Percentiles rank a stretch among this genome's conserved stretches.
These are phyloP conservation scores for Hydrophis major DNA, from an alignment of 2,797 vertebrate genomes.

Conservation along the genomic window DNA sequence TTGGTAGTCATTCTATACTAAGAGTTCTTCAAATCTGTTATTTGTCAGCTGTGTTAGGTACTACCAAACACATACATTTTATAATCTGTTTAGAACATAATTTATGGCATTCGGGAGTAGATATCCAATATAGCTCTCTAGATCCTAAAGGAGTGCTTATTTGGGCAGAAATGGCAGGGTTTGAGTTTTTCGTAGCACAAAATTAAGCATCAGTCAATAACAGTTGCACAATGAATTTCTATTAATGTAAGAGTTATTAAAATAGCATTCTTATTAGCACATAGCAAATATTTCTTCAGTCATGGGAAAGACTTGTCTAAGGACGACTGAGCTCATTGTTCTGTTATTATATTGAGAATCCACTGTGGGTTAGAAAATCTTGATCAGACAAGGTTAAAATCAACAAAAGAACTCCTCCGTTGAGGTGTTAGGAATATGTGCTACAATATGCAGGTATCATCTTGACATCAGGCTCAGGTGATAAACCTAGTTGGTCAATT, in stretches of 20 bases:
- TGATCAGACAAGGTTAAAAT: neutral
- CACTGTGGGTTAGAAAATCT: neutral
- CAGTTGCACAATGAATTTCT: neutral
- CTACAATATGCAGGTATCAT: neutral
- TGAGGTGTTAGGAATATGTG: neutral
- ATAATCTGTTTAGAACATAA: neutral
- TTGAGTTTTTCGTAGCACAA: neutral
- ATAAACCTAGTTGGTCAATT: neutral
- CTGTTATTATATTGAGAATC: neutral
- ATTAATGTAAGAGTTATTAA: neutral
- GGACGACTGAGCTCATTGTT: neutral
- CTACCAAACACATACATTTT: neutral
- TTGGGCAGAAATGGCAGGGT: neutral
- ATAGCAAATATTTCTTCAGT: neutral
- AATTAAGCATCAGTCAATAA: neutral
- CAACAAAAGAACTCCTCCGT: neutral
- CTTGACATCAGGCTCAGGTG: neutral
- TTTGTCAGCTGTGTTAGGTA: neutral
- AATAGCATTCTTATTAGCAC: neutral
- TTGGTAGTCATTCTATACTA: neutral
- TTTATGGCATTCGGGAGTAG: neutral
- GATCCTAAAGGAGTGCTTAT: neutral
- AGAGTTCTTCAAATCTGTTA: neutral
- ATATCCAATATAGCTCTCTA: neutral
- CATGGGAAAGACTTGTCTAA: neutral